Evolutionary conservation across 1,140 invertebrate genomes (phyloP), one percentile per base, ranked within the genome.

Genomic region (Drosophila subobscura): DNA sequence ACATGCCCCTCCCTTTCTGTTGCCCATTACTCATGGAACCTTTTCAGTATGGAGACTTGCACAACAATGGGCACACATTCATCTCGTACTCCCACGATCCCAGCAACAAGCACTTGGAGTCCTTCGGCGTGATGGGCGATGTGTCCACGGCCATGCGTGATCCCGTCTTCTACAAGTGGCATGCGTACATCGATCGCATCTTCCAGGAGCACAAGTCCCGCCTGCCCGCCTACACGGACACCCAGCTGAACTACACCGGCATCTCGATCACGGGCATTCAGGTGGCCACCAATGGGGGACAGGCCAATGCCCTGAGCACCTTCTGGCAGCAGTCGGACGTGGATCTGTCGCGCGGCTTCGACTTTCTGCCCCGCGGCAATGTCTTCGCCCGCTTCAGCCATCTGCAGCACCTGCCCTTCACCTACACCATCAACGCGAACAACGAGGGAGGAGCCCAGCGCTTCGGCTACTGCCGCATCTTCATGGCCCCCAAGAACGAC

Each of bases 101-200:
- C 0, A 94, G 96, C 83, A 92, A 94, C 84, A 93, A 94, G 74
- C 94, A 95, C 89, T 92, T 95, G 92, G 94, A 95, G 92, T 93
- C 92, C 3, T 95, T 95, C 64, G 92, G 93, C 14, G 93, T 95
- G 0, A 96, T 96, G 93, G 95, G 94, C n/a, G 95, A 96, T 79
- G 92, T 94, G 0, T 93, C 95, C 0, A 96, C 95, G 8, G 94
- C 95, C 3, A 95, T 96, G 95, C 93, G 96, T 10, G 97, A 97
- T 91, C 96, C 97, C 0, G 92, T 96, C 6, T 97, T 97, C 92
- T 97, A 97, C 91, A 94, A 95, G 84, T 97, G 95, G 95, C 97
- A 97, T 77, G 94, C 95, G 3, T 95, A 94, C 75, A 93, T 97
- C 20, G 96, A 97, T 77, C 94, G 96, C 53, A 92, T 97, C 3